Evolutionary conservation across 35 echinoderm and acorn worm species (phyloP).

Genomic region (Ptychodera flava): DNA sequence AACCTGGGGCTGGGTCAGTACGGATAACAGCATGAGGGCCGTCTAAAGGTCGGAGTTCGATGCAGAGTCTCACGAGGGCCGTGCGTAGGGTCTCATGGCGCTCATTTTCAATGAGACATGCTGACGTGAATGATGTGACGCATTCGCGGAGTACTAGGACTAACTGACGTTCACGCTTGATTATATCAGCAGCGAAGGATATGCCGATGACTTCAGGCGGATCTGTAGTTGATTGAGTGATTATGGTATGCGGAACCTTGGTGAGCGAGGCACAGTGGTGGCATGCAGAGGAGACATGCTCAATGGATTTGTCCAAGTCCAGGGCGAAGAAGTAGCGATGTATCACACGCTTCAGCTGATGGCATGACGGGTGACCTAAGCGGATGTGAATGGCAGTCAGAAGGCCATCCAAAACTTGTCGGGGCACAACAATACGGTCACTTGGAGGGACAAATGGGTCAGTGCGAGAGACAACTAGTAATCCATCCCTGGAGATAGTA

Average conservation of each 20-base stretch:
- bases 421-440: conserved; percentile 25
- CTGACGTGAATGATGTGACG: conserved; percentile 33
- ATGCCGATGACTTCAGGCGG: too few relatives aligned
- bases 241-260: too few relatives aligned
- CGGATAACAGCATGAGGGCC: conserved; percentile 50
- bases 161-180: too few relatives aligned
- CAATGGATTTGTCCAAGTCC: too few relatives aligned
- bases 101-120: conserved; percentile 45
- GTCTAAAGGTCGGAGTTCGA: conserved; percentile 39
- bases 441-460: conserved; percentile 15
- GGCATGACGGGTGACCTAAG: conserved; percentile 39
- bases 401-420: conserved; percentile 34
- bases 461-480: conserved; percentile 26
- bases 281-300: too few relatives aligned
- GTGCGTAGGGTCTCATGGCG: conserved; percentile 37
- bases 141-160: too few relatives aligned
- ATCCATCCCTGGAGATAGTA: conserved; percentile 15
- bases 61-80: conserved; percentile 25
- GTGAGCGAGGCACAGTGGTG: too few relatives aligned
- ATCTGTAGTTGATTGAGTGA: too few relatives aligned
- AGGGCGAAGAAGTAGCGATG: conserved; percentile 10
- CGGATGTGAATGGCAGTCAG: conserved; percentile 56
- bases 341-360: conserved; percentile 26
- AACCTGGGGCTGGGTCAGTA: conserved; percentile 41
- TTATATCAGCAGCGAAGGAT: too few relatives aligned